These are phyloP conservation scores for Clarias fuscus DNA, from an alignment of 2,797 vertebrate species.

Conservation along the genomic window DNA sequence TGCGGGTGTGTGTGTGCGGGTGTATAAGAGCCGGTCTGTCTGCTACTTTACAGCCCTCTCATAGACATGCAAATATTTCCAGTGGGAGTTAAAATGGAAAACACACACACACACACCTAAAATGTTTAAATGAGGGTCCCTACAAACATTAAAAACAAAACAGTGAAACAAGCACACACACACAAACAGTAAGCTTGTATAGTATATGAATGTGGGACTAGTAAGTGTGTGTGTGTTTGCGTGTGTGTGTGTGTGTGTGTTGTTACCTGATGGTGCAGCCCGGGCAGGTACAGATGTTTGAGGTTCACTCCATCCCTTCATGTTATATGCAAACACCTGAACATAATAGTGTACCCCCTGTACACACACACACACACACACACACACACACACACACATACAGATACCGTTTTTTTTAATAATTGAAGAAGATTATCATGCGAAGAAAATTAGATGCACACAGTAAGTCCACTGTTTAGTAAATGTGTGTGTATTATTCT, in stretches of 20 bases:
- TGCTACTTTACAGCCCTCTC: constrained; percentile 63
- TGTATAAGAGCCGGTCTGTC: constrained; percentile 80
- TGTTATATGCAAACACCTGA: constrained; percentile 88
- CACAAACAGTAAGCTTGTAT: not conserved
- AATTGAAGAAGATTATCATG: not conserved
- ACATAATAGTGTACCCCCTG: constrained; percentile 84
- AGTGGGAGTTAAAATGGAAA: constrained; percentile 81
- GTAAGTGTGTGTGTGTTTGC: not conserved
- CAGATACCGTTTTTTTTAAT: not conserved
- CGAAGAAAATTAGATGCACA: not conserved
- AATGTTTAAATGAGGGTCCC: constrained; percentile 23
- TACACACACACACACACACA: constrained; percentile 20
- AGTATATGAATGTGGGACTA: not conserved
- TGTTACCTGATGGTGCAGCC: constrained; percentile 88
- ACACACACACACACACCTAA: constrained; percentile 69
- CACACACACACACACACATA: constrained; percentile 21
- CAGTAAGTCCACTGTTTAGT: not conserved
- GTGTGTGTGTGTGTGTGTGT: constrained; percentile 2
- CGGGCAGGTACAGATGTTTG: constrained; percentile 77
- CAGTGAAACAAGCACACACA: constrained; percentile 9
- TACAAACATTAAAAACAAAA: constrained; percentile 36
- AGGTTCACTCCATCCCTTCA: constrained; percentile 89
- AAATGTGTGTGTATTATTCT: not conserved
- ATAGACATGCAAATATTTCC: constrained; percentile 84
- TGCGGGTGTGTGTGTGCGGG: constrained; percentile 59